Percentiles rank a stretch among this genome's conserved stretches.
Evolutionary conservation across 2,888 invertebrate genomes (phyloP).

Genomic region (Meloe dianella): DNA sequence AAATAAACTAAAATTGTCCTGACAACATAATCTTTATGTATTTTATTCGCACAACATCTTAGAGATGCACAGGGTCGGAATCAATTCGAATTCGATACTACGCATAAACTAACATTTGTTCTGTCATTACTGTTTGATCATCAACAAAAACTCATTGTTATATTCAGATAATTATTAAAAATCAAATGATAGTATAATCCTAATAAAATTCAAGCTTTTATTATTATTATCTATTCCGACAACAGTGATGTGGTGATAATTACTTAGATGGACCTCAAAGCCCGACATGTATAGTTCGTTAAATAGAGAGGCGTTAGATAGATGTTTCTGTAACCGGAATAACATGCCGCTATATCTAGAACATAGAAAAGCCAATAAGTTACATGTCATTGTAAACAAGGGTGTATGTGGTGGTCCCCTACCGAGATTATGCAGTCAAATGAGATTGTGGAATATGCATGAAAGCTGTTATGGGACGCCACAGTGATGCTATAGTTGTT

Average conservation of each 20-base stretch:
- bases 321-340: conserved; percentile 31
- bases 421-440: conserved; percentile 58
- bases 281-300: neutral
- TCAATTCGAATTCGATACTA: no score
- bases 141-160: no score
- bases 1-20: no score
- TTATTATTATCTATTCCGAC: neutral
- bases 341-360: conserved; percentile 37
- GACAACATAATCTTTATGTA: no score
- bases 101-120: no score
- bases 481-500: conserved; percentile 23
- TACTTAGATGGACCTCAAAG: neutral
- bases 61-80: no score
- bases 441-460: conserved; percentile 60
- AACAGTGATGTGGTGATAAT: neutral
- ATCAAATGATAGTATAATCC: no score
- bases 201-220: no score
- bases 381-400: conserved; percentile 54
- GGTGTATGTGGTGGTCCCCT: conserved; percentile 43
- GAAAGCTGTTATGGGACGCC: conserved; percentile 52
- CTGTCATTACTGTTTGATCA: no score
- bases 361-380: conserved; percentile 48
- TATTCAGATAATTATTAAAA: no score
- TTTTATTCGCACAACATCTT: no score
- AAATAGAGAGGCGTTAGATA: conserved; percentile 6